Evolutionary conservation across 2,888 invertebrate genomes (phyloP).

Genomic region (Spodoptera exigua): DNA sequence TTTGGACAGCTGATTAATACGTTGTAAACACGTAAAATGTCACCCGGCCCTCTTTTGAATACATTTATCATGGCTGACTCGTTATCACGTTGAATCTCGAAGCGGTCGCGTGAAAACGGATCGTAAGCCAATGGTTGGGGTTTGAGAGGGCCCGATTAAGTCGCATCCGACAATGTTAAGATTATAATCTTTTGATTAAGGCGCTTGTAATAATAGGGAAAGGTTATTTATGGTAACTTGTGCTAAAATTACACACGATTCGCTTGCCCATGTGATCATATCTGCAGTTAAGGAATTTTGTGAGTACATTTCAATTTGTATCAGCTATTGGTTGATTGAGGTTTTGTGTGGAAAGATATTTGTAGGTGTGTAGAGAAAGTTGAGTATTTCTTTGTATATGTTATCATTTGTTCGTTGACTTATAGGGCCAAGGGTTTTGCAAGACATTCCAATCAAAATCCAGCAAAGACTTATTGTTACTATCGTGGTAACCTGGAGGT

Average conservation of each 20-base stretch:
- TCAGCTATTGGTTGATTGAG: constrained; percentile 1
- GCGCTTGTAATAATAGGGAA: constrained; percentile 83
- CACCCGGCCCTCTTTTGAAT: constrained; percentile 26
- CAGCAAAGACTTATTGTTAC: too few relatives aligned
- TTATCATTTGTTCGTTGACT: neutral
- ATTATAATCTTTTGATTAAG: constrained; percentile 88
- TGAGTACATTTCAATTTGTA: constrained; percentile 18
- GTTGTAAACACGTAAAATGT: constrained; percentile 38
- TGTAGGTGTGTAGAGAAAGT: neutral
- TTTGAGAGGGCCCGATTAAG: constrained; percentile 71
- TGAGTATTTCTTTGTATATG: neutral
- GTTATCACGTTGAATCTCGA: constrained; percentile 45
- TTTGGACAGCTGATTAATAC: constrained; percentile 42
- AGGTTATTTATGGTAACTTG: constrained; percentile 80
- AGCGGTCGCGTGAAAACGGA: constrained; percentile 53
- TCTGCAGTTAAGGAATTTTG: constrained; percentile 27
- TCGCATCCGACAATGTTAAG: constrained; percentile 80
- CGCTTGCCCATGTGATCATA: constrained; percentile 58
- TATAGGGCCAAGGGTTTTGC: too few relatives aligned
- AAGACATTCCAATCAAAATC: too few relatives aligned
- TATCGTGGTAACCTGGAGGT: too few relatives aligned
- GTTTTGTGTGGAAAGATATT: neutral
- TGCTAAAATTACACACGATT: constrained; percentile 72
- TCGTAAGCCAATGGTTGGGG: constrained; percentile 62
- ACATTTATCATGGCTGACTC: constrained; percentile 45